Evolutionary conservation across 2,113 vertebrate species (phyloP).

Genomic region (Phoxinus phoxinus): DNA sequence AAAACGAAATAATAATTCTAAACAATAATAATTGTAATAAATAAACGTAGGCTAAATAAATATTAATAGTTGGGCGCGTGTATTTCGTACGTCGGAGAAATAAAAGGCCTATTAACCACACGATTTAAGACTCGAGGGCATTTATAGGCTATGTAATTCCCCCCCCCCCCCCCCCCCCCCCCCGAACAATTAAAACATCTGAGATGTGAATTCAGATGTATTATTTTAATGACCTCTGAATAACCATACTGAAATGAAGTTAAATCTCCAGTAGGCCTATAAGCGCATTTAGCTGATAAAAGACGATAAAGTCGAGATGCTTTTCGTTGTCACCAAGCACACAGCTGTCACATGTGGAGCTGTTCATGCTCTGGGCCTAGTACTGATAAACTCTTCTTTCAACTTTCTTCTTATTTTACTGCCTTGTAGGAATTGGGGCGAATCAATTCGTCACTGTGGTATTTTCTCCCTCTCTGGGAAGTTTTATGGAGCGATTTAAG

Average conservation of each 20-base stretch:
- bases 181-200: background rate
- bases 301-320: background rate
- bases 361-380: background rate
- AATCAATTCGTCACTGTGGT: slow-evolving; percentile 55
- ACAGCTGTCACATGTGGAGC: background rate
- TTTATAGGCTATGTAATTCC: background rate
- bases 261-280: background rate
- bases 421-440: slow-evolving; percentile 31
- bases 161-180: too few species aligned
- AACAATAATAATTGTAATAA: background rate
- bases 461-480: slow-evolving; percentile 34
- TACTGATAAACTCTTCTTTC: slow-evolving; percentile 38
- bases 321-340: background rate
- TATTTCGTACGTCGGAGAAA: background rate
- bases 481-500: slow-evolving; percentile 60
- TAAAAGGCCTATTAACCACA: background rate
- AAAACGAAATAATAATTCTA: too few species aligned
- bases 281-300: background rate
- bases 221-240: background rate
- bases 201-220: background rate
- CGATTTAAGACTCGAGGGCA: background rate
- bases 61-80: background rate
- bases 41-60: background rate
- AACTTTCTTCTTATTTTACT: slow-evolving; percentile 43
- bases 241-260: background rate